Base-by-base conservation (phyloP, 2,113 vertebrate genomes). In the Gallinago paraguaiae region DNA sequence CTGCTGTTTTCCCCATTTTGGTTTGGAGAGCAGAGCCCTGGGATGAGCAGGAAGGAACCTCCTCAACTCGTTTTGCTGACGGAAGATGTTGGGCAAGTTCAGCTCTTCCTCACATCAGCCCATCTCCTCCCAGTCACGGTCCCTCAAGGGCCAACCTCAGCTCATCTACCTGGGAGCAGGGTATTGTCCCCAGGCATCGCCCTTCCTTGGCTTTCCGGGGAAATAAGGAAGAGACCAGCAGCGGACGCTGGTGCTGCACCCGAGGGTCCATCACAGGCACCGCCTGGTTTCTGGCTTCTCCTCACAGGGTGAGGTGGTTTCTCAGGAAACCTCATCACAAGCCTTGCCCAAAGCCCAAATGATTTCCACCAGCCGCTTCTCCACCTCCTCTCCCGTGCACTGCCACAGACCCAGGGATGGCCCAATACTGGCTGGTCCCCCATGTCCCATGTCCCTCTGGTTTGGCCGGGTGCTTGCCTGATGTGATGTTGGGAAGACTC, bases 381-480 rank as follows among this genome's bases (percentile, higher is more conserved):
- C 65, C 6, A 0, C 25, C 28, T 19, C 65, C 41, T 61, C 4
- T 0, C 59, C 3, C 0, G 8, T 7, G 27, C 7, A 2, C 68
- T 5, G 35, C 0, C 8, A 35, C 35, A 9, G 70, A 37, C n/a
- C 13, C 45, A 15, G 17, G 30, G 43, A 4, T 13, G 23, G 57
- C 8, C 50, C 56, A 4, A 0, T 0, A 0, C 30, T 0, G 4
- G 13, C 61, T 10, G 68, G 7, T 13, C 7, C 53, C 45, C 5
- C 6, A 10, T 20, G 17, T 20, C 7, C 46, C 46, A 2, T 0
- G 1, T 7, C 54, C 35, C 53, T 28, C 35, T n/a, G 71, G 10
- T 24, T 23, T 12, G 31, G 35, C 41, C 60, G 8, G 37, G 13
- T 1, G 0, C 17, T 41, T 30, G 13, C 16, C 35, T 17, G 48